Conservation (phyloP, 2,113 vertebrate species). For the Rhinichthys klamathensis region DNA sequence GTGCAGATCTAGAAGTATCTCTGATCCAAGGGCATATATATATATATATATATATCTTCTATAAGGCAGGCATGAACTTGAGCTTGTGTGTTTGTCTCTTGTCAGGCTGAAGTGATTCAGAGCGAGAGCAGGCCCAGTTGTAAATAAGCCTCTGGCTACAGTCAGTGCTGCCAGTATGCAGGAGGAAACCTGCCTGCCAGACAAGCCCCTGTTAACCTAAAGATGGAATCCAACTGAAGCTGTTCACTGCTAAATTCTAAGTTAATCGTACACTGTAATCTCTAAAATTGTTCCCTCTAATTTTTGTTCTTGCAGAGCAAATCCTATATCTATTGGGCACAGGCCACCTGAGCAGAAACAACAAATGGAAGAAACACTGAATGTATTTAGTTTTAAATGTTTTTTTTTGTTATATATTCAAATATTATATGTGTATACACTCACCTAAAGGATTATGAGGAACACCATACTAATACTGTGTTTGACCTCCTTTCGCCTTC, state of each 20-base stretch:
- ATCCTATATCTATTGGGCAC: too few species aligned
- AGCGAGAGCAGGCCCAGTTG: slow-evolving; percentile 56
- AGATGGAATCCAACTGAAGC: slow-evolving; percentile 1
- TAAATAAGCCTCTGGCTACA: slow-evolving; percentile 61
- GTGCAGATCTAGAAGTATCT: slow-evolving; percentile 55
- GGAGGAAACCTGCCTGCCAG: slow-evolving; percentile 56
- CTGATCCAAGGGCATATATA: slow-evolving; percentile 26
- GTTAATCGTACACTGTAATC: background rate
- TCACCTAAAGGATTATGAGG: too few species aligned
- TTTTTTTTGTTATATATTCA: too few species aligned
- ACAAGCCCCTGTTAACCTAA: slow-evolving; percentile 34
- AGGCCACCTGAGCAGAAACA: too few species aligned
- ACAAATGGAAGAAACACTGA: too few species aligned
- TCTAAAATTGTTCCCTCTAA: background rate
- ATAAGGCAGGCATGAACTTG: slow-evolving; percentile 64
- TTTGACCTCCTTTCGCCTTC: too few species aligned
- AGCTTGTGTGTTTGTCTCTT: slow-evolving; percentile 61
- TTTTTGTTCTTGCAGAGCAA: too few species aligned
- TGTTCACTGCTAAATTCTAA: background rate
- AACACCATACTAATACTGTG: too few species aligned
- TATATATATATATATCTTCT: slow-evolving; percentile 45
- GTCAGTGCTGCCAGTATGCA: slow-evolving; percentile 52
- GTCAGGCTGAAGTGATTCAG: slow-evolving; percentile 57
- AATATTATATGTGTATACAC: too few species aligned
- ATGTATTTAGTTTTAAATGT: too few species aligned